Evolutionary conservation across 2,113 vertebrate species (phyloP).

Genomic region (Tamias sibiricus): DNA sequence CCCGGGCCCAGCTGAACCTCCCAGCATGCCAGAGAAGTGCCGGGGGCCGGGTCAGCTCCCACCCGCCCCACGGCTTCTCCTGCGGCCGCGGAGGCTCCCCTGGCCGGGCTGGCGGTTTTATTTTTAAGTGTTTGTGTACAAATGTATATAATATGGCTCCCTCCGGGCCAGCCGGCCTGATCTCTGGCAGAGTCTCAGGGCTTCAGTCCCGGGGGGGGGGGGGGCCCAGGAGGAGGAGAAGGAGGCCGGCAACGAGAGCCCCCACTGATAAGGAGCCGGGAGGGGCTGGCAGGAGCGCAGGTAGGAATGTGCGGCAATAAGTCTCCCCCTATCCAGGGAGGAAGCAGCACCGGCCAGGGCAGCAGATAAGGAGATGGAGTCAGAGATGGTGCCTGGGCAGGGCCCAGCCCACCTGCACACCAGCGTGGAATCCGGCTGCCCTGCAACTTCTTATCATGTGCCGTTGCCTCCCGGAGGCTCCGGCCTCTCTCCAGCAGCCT

Average conservation of each 20-base stretch:
- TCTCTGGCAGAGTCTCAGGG: slow-evolving; percentile 14
- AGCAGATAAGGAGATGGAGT: slow-evolving; percentile 77
- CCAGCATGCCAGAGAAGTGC: slow-evolving; percentile 64
- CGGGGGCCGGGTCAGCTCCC: neutral
- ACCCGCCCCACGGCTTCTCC: neutral
- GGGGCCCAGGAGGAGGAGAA: neutral
- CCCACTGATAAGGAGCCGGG: slow-evolving; percentile 3
- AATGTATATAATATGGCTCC: slow-evolving; percentile 8
- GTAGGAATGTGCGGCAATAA: slow-evolving; percentile 76
- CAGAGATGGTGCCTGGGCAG: slow-evolving; percentile 52
- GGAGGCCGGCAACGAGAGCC: neutral
- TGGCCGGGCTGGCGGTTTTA: neutral
- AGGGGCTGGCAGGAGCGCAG: neutral
- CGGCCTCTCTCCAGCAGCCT: neutral
- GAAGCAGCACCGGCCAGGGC: slow-evolving; percentile 83
- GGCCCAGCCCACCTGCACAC: slow-evolving; percentile 72
- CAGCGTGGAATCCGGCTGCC: slow-evolving; percentile 29
- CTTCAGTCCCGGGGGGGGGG: neutral
- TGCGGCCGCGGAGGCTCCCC: neutral
- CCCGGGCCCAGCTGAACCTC: slow-evolving; percentile 46
- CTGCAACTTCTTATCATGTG: neutral
- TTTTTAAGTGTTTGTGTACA: slow-evolving; percentile 58
- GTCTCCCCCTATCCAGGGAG: slow-evolving; percentile 88
- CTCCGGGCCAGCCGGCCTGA: neutral
- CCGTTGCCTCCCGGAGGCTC: neutral